Evolutionary conservation across 2,888 invertebrate species (phyloP).

Genomic region (Aleiodes testaceus): DNA sequence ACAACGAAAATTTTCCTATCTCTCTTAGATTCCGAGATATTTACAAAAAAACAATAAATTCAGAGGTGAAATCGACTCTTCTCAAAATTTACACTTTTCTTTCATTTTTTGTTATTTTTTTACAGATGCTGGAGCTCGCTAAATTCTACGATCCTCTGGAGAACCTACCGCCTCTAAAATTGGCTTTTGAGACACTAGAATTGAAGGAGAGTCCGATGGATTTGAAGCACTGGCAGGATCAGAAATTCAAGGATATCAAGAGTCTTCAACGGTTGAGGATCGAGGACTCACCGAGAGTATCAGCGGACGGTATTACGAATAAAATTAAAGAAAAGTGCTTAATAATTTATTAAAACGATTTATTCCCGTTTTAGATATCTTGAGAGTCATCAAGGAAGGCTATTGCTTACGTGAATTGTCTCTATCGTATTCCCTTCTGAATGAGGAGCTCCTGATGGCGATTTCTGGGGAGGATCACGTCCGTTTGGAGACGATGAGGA

Average conservation of each 20-base stretch:
- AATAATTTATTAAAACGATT: background rate
- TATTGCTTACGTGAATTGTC: constrained; percentile 66
- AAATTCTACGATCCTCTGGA: constrained; percentile 52
- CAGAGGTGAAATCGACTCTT: no score
- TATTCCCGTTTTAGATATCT: constrained; percentile 59
- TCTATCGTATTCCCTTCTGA: constrained; percentile 66
- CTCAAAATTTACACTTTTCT: no score
- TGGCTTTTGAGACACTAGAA: constrained; percentile 54
- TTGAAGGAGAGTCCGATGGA: constrained; percentile 53
- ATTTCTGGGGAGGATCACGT: constrained; percentile 60
- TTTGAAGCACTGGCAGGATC: constrained; percentile 52
- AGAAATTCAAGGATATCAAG: constrained; percentile 54
- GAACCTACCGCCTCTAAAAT: constrained; percentile 55
- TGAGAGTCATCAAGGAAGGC: constrained; percentile 61
- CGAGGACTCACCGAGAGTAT: constrained; percentile 59
- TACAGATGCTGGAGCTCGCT: constrained; percentile 59
- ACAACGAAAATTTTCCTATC: no score
- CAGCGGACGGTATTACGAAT: constrained; percentile 60
- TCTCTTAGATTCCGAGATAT: no score
- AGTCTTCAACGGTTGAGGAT: constrained; percentile 61
- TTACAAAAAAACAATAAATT: no score
- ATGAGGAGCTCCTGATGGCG: constrained; percentile 66
- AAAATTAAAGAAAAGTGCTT: no score
- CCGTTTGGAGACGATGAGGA: constrained; percentile 62
- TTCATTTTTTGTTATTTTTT: constrained; percentile 3